Evolutionary conservation across 2,888 invertebrate genomes (phyloP), one percentile per base, ranked within the genome.

Genomic region (Drosophila colorata): DNA sequence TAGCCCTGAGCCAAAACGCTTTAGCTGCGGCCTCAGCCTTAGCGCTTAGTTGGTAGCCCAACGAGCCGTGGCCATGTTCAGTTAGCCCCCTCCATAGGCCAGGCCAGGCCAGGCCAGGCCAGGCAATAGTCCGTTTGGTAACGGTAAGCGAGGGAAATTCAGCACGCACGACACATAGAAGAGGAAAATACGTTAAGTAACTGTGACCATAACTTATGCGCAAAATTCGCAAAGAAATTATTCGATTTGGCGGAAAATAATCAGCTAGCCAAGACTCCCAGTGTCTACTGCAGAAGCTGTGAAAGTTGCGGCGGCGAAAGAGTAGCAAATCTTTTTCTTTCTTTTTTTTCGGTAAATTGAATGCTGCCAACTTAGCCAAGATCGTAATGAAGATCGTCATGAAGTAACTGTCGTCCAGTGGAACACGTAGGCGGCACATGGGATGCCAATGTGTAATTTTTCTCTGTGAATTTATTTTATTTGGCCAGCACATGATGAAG

Each of bases 171-270:
- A 85, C 76, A 78, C 66, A 61, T 68, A 46, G 53, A 46, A 48
- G 53, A 48, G 14, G 47, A 51, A 80, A 74, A 79, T 71, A 75
- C 63, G 63, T 69, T 65, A 82, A 72, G 52, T 69, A 79, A 75
- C 66, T 82, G 83, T 88, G 90, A 90, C 90, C 90, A 88, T 89
- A 85, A 80, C 90, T 90, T 90, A 90, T 86, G 87, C 83, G 88
- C 82, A 90, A 90, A 55, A 43, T 41, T 59, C 55, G 61, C 61
- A 59, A 48, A 43, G 28, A 48, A 60, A 90, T 90, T 85, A 86
- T 79, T 90, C 80, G 87, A 85, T 87, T 85, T 87, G 79, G 74
- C 80, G 85, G 41, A 43, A 55, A 37, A 56, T 69, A 63, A 58
- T 63, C 73, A 56, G 52, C 64, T 58, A 47, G 64, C 28, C 72